Evolutionary conservation across 2,888 invertebrate genomes (phyloP).

Genomic region (Rotaria socialis): DNA sequence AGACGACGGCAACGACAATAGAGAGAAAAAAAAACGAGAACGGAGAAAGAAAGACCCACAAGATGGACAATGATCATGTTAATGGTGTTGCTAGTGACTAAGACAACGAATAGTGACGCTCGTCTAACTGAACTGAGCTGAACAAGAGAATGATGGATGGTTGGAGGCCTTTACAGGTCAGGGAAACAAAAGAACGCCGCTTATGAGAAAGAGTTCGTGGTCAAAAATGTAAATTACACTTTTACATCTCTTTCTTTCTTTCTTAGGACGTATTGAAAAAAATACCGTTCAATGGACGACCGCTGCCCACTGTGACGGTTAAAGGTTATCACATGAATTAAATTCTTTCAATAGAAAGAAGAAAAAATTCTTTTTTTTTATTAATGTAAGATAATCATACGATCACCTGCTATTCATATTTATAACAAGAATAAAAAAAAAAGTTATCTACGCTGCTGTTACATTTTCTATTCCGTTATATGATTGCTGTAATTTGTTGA

Average conservation of each 20-base stretch:
- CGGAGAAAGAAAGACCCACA: background rate
- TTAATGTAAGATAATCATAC: background rate
- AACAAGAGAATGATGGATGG: slow-evolving; percentile 27
- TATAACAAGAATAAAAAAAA: background rate
- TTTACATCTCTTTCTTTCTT: background rate
- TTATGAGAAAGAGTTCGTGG: slow-evolving; percentile 11
- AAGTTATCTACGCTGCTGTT: too few species aligned
- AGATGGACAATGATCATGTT: slow-evolving; percentile 29
- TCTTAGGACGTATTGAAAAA: background rate
- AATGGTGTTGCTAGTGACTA: slow-evolving; percentile 2
- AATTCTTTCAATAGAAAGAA: background rate
- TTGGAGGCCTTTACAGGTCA: slow-evolving; percentile 5
- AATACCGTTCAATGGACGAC: background rate
- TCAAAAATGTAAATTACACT: slow-evolving; percentile 4
- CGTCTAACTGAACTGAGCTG: slow-evolving; percentile 7
- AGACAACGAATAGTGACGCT: background rate
- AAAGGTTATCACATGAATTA: slow-evolving; percentile 12
- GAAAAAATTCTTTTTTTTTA: background rate
- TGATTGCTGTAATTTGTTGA: background rate
- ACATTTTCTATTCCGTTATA: too few species aligned
- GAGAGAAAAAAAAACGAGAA: background rate
- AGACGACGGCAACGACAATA: slow-evolving; percentile 29
- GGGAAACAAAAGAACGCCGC: slow-evolving; percentile 22
- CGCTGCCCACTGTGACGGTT: background rate
- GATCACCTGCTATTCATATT: background rate